A percentile compares a stretch with the other conserved stretches of the same genome.
phyloP scores from a whole-genome alignment of 2,888 invertebrate species.

The Synergus japonicus region DNA sequence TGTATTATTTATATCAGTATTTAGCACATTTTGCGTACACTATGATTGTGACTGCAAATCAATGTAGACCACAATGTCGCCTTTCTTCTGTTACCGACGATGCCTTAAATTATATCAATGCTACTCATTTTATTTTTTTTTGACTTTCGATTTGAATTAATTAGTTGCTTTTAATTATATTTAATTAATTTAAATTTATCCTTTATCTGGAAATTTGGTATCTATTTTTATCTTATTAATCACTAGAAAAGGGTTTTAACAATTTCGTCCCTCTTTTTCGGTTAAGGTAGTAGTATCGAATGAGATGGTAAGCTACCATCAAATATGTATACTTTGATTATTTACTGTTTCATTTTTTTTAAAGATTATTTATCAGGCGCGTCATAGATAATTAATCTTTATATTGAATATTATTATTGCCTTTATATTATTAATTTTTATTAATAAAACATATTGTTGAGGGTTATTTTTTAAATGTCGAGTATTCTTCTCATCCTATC shows the following conservation, averaged over 20 bases:
- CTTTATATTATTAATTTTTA: constrained; percentile 64
- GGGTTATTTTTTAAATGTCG: constrained; percentile 68
- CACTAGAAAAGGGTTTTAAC: constrained; percentile 15
- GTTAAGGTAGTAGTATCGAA: constrained; percentile 25
- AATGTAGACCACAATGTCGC: constrained; percentile 59
- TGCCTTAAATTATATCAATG: not conserved
- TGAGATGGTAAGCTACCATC: not conserved
- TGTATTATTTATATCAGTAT: constrained; percentile 72
- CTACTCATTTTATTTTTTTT: constrained; percentile 1
- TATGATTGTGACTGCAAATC: constrained; percentile 63
- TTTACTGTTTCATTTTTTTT: constrained; percentile 48
- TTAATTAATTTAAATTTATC: not conserved
- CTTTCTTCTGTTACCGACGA: constrained; percentile 21
- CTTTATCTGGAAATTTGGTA: not conserved
- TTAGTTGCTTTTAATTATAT: constrained; percentile 5
- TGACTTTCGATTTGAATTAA: not conserved
- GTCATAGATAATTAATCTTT: constrained; percentile 55
- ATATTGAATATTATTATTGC: constrained; percentile 56
- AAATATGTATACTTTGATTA: constrained; percentile 18
- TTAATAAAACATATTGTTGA: constrained; percentile 71
- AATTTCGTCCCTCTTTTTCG: constrained; percentile 3
- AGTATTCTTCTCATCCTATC: constrained; percentile 49
- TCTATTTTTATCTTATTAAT: constrained; percentile 24
- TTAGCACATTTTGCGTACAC: constrained; percentile 63
- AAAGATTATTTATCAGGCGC: constrained; percentile 59